These are phyloP conservation scores for Odocoileus hemionus DNA, from an alignment of 2,113 vertebrate genomes.

Conservation along the genomic window DNA sequence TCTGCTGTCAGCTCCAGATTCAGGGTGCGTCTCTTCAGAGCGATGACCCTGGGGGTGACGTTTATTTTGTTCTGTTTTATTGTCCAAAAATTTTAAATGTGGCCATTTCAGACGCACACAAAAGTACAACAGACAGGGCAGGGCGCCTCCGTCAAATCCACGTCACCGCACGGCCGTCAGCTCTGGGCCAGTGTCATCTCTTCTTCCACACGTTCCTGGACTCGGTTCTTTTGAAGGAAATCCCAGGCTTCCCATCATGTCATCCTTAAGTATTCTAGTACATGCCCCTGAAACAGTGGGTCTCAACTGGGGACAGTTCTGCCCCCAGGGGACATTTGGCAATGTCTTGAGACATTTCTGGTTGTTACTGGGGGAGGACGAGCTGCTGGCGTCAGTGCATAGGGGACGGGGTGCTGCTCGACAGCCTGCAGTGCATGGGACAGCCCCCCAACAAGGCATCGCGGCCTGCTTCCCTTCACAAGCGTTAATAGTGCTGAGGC, in stretches of 20 bases:
- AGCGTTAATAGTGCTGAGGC: rapidly evolving
- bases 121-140: neutral
- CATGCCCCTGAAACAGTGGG: neutral
- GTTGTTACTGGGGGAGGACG: neutral
- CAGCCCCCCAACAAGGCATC: neutral
- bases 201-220: rapidly evolving
- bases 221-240: neutral
- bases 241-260: neutral
- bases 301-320: neutral
- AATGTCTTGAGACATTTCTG: neutral
- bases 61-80: neutral
- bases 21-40: neutral
- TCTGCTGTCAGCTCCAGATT: neutral
- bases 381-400: neutral
- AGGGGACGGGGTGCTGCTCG: neutral
- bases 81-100: neutral
- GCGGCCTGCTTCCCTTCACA: neutral
- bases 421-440: too few relatives aligned
- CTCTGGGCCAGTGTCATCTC: rapidly evolving
- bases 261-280: neutral
- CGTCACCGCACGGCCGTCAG: rapidly evolving
- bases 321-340: neutral
- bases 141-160: rapidly evolving
- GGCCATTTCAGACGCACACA: neutral
- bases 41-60: too few relatives aligned